Evolutionary conservation across 1,140 invertebrate species (phyloP), one percentile per base, ranked within the genome.

Genomic region (Brachionus calyciflorus): DNA sequence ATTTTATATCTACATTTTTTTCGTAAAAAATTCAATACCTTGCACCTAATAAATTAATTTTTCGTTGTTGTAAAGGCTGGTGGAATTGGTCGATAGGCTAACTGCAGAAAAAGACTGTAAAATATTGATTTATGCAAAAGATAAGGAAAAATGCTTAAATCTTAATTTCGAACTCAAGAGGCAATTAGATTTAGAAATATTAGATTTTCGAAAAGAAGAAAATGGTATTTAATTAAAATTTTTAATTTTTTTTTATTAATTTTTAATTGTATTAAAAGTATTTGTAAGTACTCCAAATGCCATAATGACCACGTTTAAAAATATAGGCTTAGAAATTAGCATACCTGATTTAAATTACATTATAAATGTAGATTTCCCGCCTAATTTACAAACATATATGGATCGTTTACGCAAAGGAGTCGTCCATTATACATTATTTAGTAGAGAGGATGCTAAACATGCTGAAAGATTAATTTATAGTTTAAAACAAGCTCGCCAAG

Each of bases 171-270:
- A 73, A 33, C 69, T 73, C 26, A 73, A 51, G 19, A 21, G 69
- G 12, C 69, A 73, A 24, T 12, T 73, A 6, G 69, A 73, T 28
- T 40, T 73, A 33, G 69, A 73, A 21, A 46, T 73, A 51, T 30
- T 73, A 55, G 69, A 73, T 40, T 73, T 73, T 51, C 44, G 69
- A 7, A 73, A 73, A 73, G 69, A 73, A 73, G 69, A 73, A 55
- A 17, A 73, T 30, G 12, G 69, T 73, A 73, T n/a, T n/a, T n/a
- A n/a, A n/a, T n/a, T n/a, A n/a, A n/a, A n/a, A 55, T 12, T 21
- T 33, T 26, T 1, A 33, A 33, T 21, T 17, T n/a, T 28, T 48
- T 69, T 46, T 69, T 30, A 69, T 30, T 44, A 70, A 28, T 48
- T 51, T 46, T 21, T 19, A 17, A 28, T 28, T 46, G n/a, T n/a